Evolutionary conservation across 1,140 invertebrate genomes (phyloP).

Genomic region (Paramacrobiotus metropolitanus): DNA sequence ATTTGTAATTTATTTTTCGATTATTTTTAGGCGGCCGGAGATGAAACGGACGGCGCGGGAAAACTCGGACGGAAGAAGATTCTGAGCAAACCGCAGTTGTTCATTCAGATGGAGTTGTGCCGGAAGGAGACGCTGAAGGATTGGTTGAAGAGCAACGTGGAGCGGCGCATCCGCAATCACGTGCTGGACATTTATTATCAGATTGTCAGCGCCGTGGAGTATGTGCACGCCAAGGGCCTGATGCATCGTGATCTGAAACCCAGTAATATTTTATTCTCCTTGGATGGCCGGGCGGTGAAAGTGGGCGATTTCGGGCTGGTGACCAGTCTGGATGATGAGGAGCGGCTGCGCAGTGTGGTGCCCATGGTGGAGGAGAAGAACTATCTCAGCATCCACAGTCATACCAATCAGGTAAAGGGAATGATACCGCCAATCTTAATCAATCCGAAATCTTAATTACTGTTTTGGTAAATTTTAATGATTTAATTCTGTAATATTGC

Average conservation of each 20-base stretch:
- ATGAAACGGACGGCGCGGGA: no score
- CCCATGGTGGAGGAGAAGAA: no score
- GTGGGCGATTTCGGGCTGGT: slow-evolving; percentile 91
- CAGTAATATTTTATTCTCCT: slow-evolving; percentile 82
- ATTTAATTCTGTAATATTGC: no score
- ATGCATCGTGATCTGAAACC: slow-evolving; percentile 92
- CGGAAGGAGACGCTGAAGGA: slow-evolving; percentile 62
- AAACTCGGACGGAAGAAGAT: no score
- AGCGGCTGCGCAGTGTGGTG: no score
- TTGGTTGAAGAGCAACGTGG: slow-evolving; percentile 38
- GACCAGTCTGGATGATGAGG: slow-evolving; percentile 46
- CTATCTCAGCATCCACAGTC: no score
- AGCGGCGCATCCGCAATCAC: slow-evolving; percentile 19
- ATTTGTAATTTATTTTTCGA: not conserved
- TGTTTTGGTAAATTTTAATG: no score
- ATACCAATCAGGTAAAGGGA: no score
- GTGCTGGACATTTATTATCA: slow-evolving; percentile 62
- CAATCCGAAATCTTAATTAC: no score
- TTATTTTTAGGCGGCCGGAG: not conserved
- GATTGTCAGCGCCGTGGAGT: slow-evolving; percentile 76
- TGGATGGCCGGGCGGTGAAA: slow-evolving; percentile 57
- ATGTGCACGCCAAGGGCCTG: slow-evolving; percentile 65
- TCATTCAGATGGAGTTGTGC: slow-evolving; percentile 94
- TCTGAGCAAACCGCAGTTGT: slow-evolving; percentile 43
- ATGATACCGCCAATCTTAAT: no score